Conservation (phyloP, 2,888 invertebrate genomes). For the Scaptomyza polygonia region DNA sequence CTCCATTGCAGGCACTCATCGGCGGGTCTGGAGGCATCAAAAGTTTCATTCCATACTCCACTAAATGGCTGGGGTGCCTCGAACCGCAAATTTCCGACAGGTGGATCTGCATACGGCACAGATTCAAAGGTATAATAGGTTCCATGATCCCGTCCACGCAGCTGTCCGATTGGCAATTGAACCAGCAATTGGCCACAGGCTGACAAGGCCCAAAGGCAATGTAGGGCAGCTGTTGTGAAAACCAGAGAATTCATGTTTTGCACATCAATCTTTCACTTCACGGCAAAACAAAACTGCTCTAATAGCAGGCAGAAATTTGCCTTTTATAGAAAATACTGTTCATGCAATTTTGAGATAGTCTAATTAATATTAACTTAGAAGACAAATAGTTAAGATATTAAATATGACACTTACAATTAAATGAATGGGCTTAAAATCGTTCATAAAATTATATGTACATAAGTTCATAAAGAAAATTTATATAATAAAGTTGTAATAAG, state of each 20-base stretch:
- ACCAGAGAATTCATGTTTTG: constrained; percentile 7
- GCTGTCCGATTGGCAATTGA: constrained; percentile 66
- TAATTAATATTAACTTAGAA: background rate
- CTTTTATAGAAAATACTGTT: background rate
- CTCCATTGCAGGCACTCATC: constrained; percentile 88
- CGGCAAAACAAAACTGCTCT: background rate
- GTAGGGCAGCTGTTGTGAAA: background rate
- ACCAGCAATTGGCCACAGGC: constrained; percentile 49
- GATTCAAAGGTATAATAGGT: constrained; percentile 87
- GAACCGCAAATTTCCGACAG: constrained; percentile 87
- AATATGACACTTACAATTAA: background rate
- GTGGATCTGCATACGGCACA: constrained; percentile 88
- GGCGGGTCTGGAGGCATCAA: constrained; percentile 86
- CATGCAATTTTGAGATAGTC: background rate
- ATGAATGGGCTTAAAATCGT: background rate
- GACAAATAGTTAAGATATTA: background rate
- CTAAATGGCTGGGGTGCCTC: constrained; percentile 81
- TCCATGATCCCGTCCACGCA: constrained; percentile 70
- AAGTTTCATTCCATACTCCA: constrained; percentile 62
- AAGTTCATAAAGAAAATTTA: background rate
- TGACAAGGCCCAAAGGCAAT: constrained; percentile 89
- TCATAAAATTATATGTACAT: background rate
- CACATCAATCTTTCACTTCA: constrained; percentile 6
- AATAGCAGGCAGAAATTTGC: background rate
- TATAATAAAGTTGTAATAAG: background rate